These are phyloP conservation scores for Calidris pugnax DNA, from an alignment of 2,113 vertebrate species.

Conservation along the genomic window DNA sequence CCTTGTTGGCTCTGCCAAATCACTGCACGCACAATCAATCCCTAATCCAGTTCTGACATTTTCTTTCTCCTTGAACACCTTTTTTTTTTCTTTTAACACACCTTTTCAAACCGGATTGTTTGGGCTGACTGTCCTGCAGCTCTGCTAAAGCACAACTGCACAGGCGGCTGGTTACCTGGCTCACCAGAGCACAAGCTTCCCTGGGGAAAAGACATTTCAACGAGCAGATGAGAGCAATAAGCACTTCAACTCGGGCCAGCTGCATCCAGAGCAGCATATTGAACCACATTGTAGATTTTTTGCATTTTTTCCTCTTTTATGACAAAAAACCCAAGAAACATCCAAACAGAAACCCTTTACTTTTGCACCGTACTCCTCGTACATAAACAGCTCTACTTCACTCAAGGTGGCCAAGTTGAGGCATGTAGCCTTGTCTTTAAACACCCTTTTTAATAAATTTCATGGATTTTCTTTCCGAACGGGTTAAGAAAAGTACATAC, in stretches of 20 bases:
- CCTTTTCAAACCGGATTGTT: background rate
- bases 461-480: background rate
- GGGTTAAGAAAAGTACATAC: background rate
- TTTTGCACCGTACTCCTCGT: background rate
- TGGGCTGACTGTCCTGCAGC: background rate
- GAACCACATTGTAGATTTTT: background rate
- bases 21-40: slow-evolving; percentile 1
- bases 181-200: background rate
- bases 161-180: background rate
- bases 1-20: slow-evolving; percentile 3
- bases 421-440: background rate
- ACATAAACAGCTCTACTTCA: background rate
- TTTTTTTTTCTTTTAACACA: background rate
- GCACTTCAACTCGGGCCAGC: background rate
- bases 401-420: background rate
- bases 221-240: background rate
- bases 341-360: background rate
- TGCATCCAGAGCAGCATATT: background rate
- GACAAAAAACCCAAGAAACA: background rate
- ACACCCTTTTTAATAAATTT: background rate
- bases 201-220: background rate
- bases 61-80: background rate
- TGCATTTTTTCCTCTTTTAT: background rate
- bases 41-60: background rate
- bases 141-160: background rate